Base-by-base conservation (phyloP, 2,113 vertebrate genomes). In the Neomonachus schauinslandi region DNA sequence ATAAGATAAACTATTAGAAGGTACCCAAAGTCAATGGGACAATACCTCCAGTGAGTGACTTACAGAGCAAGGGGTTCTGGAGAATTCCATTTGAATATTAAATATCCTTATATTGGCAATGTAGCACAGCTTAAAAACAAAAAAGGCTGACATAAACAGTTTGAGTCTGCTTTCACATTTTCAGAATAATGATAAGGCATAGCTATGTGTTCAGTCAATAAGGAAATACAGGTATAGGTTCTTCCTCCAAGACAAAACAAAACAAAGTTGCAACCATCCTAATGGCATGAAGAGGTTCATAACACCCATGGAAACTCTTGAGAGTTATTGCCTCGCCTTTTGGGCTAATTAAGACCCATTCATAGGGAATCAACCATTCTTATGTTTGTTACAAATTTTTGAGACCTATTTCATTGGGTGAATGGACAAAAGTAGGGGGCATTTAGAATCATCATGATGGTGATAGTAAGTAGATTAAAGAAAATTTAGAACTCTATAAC, bases 21-120 rank as follows among this genome's bases (percentile, higher is more conserved):
- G 22, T 55, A 53, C 33, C 7, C 63, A 49, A 39, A 77, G 28
- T 80, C 24, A 12, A 61, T 39, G 31, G 5, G 19, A 83, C 14
- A 72, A 14, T 42, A 33, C 16, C 24, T 39, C 33, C 39, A 77
- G 33, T 61, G n/a, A 83, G 28, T 55, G 10, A 84, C 53, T 92
- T 93, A 67, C 1, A 67, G n/a, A 74, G 28, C 8, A 95, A 96
- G 5, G 4, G 59, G 19, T 81, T 96, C 92, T 79, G 69, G 19
- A 94, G 74, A 93, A 69, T 89, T 94, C 49, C 2, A 61, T 24
- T 82, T 87, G 39, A 94, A 79, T 77, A 94, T 77, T 83, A 92
- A 89, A 49, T 96, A 92, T 69, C 55, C 14, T 77, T 53, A 18
- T 49, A 4, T 28, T 91, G 51, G 2, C 5, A 67, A 87, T 33